A percentile compares a stretch with the other conserved stretches of the same genome.
Conservation (phyloP, 2,888 invertebrate genomes). For the Cotesia congregata region DNA sequence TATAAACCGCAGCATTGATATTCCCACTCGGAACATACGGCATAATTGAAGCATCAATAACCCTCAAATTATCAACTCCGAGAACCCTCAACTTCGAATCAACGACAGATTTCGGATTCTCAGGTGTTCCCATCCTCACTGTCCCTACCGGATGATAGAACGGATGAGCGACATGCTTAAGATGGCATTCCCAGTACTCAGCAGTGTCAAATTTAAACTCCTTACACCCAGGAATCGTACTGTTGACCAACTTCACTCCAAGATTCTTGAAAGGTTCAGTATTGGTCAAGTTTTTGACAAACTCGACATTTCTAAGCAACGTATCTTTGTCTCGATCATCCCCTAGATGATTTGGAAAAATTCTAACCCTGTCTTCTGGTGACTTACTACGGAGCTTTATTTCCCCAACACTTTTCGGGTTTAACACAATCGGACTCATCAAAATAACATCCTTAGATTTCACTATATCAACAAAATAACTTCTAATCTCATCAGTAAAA, state of each 20-base stretch:
- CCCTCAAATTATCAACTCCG: conserved; percentile 73
- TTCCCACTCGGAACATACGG: conserved; percentile 76
- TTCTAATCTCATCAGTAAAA: not conserved
- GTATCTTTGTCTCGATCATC: conserved; percentile 68
- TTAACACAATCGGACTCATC: conserved; percentile 73
- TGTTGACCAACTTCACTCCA: conserved; percentile 47
- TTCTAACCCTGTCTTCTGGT: conserved; percentile 71
- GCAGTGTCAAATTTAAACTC: conserved; percentile 54
- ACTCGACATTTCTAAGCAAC: conserved; percentile 61
- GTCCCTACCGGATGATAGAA: conserved; percentile 76
- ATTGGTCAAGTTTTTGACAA: conserved; percentile 53
- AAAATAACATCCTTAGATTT: conserved; percentile 57
- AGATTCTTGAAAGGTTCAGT: conserved; percentile 55
- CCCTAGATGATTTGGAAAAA: conserved; percentile 73
- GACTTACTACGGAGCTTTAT: conserved; percentile 71
- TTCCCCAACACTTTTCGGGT: conserved; percentile 76
- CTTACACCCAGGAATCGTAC: conserved; percentile 58
- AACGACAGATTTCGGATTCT: conserved; percentile 72
- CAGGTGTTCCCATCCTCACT: conserved; percentile 75
- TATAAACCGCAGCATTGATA: conserved; percentile 76
- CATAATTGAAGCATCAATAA: conserved; percentile 79
- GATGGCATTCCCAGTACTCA: conserved; percentile 71
- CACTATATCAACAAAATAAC: not conserved
- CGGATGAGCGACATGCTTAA: conserved; percentile 73
- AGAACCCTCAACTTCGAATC: conserved; percentile 74